phyloP scores from a whole-genome alignment of 2,797 vertebrate genomes.

The Anas bernieri region DNA sequence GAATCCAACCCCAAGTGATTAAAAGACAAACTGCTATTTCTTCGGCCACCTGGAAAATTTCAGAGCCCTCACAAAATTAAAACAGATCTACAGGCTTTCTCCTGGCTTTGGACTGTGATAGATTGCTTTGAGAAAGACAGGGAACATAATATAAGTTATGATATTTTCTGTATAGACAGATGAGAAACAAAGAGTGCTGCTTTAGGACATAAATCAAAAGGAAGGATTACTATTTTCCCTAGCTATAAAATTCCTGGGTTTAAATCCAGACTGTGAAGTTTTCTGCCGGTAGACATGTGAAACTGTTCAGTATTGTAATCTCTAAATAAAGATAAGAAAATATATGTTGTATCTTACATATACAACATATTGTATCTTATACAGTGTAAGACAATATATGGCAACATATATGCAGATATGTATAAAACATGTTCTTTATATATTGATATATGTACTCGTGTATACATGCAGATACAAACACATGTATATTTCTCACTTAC shows the following conservation, averaged over 20 bases:
- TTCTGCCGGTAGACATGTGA: background rate
- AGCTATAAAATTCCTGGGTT: background rate
- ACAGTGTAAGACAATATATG: background rate
- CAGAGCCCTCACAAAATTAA: background rate
- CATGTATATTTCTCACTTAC: background rate
- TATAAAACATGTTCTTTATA: background rate
- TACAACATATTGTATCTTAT: background rate
- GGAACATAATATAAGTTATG: rapidly evolving
- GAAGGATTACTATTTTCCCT: background rate
- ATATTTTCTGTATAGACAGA: background rate
- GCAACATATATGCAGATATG: background rate
- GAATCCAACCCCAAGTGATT: background rate
- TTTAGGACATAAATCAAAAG: background rate
- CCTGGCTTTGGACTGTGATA: background rate
- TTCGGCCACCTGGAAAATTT: background rate
- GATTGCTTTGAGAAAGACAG: background rate
- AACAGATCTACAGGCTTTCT: background rate
- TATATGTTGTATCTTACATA: background rate
- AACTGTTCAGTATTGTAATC: background rate
- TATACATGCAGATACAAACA: background rate
- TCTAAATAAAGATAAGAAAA: background rate
- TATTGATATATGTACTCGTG: background rate
- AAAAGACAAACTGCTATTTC: background rate
- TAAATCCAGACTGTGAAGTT: background rate
- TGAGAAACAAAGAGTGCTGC: background rate